Base-by-base conservation (phyloP, 2,797 vertebrate species). In the Rhinichthys osculus region DNA sequence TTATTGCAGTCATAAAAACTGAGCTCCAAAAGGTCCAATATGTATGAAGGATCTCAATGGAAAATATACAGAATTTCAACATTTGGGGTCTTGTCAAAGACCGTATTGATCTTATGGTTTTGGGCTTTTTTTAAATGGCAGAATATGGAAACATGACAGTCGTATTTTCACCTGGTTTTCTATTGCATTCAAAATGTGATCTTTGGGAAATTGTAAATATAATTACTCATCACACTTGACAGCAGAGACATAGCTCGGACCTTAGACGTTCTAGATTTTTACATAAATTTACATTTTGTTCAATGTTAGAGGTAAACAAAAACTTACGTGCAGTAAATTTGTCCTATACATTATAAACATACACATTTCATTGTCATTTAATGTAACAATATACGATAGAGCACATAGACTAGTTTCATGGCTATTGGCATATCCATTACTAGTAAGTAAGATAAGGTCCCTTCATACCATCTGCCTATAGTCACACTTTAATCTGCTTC, bases 301-400 rank as follows among this genome's bases (percentile, higher is more conserved):
- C 52, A 54, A 71, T 72, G 30, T 83, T 76, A 64, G 42, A 74
- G 42, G 74, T 62, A 64, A 83, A 83, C 54, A 64, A 76, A 69
- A 69, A 70, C 59, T 70, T 83, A 4, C 27, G 33, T 83, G 42
- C 57, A 76, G 71, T 64, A 66, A 66, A 42, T 23, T 30, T 69
- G 74, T 84, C 62, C 72, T 27, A 67, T 84, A 44, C 83, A 84
- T 69, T 42, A 59, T 70, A 70, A 84, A 70, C 50, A 76, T 35
- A 83, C 59, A 64, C 57, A 50, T 38, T 23, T 71, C 66, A 54
- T 19, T 78, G 62, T 19, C 59, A 35, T 74, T 64, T 54, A 54
- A 77, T 69, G 73, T 84, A 40, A 84, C 62, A 70, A 78, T 57
- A 84, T 84, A 35, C 66, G 27, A 38, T 50, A 52, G 30, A 81